Evolutionary conservation across 35 echinoderm and acorn worm species (phyloP).

Genomic region (Strongylocentrotus purpuratus): DNA sequence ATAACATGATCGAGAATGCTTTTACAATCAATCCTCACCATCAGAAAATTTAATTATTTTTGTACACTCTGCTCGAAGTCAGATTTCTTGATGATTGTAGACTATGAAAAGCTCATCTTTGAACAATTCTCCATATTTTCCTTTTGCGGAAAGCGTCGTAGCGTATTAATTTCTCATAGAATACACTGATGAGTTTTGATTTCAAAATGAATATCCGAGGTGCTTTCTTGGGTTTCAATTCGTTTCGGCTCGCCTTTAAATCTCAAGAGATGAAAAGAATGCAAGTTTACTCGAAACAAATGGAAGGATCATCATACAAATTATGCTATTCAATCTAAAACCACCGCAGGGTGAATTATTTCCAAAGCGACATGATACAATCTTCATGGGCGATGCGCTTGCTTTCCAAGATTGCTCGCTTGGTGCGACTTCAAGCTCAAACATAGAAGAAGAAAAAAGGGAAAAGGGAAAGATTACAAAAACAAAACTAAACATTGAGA

Average conservation of each 20-base stretch:
- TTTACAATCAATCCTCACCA: background rate
- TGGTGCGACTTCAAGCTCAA: background rate
- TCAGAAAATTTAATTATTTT: background rate
- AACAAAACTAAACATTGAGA: background rate
- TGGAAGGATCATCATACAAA: slow-evolving; percentile 42
- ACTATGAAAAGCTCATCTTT: background rate
- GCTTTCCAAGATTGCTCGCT: background rate
- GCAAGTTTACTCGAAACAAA: slow-evolving; percentile 13
- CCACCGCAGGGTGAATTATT: slow-evolving; percentile 32
- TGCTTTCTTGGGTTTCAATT: slow-evolving; percentile 3
- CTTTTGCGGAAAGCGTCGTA: background rate
- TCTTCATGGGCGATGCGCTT: background rate
- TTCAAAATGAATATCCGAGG: slow-evolving; percentile 11
- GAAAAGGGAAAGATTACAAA: background rate
- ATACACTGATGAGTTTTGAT: slow-evolving; percentile 18
- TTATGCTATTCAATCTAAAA: slow-evolving; percentile 46
- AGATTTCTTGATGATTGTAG: background rate
- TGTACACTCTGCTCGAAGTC: background rate
- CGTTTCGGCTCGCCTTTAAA: background rate
- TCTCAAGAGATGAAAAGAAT: slow-evolving; percentile 2
- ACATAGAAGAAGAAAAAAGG: background rate
- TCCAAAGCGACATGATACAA: slow-evolving; percentile 20
- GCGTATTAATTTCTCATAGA: background rate
- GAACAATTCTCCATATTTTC: background rate
- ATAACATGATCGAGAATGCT: background rate